Evolutionary conservation across 2,113 vertebrate genomes (phyloP), one percentile per base, ranked within the genome.

Genomic region (Vulpes lagopus): DNA sequence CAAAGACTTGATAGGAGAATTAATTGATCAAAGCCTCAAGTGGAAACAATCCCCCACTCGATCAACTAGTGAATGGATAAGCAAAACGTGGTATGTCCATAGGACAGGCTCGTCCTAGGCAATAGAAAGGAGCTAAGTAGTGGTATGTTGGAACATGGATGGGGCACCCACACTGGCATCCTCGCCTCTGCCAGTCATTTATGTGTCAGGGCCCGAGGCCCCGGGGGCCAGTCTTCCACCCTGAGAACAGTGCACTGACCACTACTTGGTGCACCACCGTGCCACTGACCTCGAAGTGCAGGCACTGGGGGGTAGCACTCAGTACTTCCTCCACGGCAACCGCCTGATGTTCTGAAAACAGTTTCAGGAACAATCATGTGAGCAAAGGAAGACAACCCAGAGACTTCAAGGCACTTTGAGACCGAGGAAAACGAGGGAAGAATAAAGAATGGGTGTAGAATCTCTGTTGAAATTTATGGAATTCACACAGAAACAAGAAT

Each of bases 401-500:
- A 86, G 38, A 78, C 2, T 60, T 30, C 2, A 53, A 53, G 14
- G 49, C 11, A n/a, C 7, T 55, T 69, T 35, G 51, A 84, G 67
- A 78, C 83, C 59, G 20, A 76, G 65, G 62, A 43, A 81, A 80
- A 86, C 60, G 25, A 11, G 12, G 67, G 43, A 11, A 53, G 17
- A 51, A 60, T n/a, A 69, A 35, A 71, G 38, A 59, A 12, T n/a
- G 5, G 81, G 11, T 69, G 57, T 2, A 10, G 32, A 49, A 55
- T 62, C 67, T 91, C 62, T 62, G 65, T 11, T 84, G 49, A 74
- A 85, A 96, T 78, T 82, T 62, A 93, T 57, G 2, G 8, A 96
- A 76, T 80, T 74, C 65, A 95, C 60, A 73, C 0, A 22, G 88
- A 91, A 78, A 89, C 17, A 74, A 55, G 69, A 79, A 43, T 43